Evolutionary conservation across 2,113 vertebrate genomes (phyloP), one percentile per base, ranked within the genome.

Genomic region (Perognathus longimembris): DNA sequence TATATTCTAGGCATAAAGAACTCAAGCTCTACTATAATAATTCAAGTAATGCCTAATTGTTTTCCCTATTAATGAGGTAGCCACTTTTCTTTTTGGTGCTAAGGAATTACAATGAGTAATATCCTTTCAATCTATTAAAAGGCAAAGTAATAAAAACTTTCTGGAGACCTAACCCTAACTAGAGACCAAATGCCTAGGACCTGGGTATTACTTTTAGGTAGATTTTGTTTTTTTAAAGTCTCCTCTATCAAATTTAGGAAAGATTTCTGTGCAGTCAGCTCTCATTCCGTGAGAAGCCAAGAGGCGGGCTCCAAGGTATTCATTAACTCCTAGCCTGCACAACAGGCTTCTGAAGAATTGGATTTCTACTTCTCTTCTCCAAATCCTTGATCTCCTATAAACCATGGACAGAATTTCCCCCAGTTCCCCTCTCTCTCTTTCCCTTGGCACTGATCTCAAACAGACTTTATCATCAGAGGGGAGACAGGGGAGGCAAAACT

Each of bases 1-100:
- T 88, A 36, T n/a, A 61, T 92, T 96, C 59, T 66, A 79, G 82
- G 50, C 24, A 71, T 80, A 71, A 90, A 86, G 34, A 73, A 79
- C 64, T 89, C 67, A 40, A 73, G n/a, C 45, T 73, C 34, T 57
- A 42, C 66, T 80, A 11, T 63, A 75, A 14, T 82, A 85, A 30
- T 4, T 30, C 93, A 71, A 64, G 15, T 7, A 14, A 80, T 94
- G n/a, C 22, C 89, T 92, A 80, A 94, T 89, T 95, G 63, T 34
- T 88, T 91, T 50, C 67, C 17, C 9, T 38, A 57, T 22, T 90
- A 88, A 92, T 93, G 69, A 92, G 54, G 36, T 77, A 79, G 61
- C 30, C 9, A 15, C 30, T 24, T 0, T 2, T 54, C 74, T 42
- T 85, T 79, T 76, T 95, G 54, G 45, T 45, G 45, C 70, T 76